Conservation (phyloP, 2,113 vertebrate species). For the Actenoides lindsayi region DNA sequence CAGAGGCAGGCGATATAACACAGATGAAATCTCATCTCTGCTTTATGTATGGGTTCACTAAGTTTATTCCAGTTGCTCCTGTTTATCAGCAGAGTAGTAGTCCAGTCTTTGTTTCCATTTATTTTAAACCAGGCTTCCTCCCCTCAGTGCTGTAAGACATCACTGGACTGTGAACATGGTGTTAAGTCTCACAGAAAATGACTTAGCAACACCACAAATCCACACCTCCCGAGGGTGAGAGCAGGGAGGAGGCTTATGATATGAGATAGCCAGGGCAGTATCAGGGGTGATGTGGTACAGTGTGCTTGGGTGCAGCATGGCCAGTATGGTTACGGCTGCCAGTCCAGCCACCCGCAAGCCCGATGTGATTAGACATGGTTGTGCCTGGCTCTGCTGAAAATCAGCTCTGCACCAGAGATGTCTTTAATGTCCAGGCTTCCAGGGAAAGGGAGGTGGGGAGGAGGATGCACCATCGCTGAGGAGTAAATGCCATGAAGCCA, state of each 20-base stretch:
- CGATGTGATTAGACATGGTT: accelerated
- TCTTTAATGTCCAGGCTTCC: no score
- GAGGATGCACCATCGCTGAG: no score
- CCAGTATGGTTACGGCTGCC: background rate
- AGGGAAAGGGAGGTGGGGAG: background rate
- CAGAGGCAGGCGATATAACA: background rate
- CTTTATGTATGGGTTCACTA: background rate
- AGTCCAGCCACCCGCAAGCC: background rate
- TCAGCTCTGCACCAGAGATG: background rate
- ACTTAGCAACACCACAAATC: background rate
- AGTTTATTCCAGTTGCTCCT: background rate
- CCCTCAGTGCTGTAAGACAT: background rate
- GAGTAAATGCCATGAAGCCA: background rate
- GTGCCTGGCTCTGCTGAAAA: background rate
- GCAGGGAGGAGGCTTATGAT: background rate
- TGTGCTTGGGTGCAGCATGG: background rate
- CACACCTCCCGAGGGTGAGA: background rate
- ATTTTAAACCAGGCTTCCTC: background rate
- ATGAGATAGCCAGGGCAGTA: accelerated
- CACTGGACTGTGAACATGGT: accelerated
- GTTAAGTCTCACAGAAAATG: background rate
- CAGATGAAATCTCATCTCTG: background rate
- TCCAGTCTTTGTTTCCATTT: background rate
- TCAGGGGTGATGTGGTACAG: no score
- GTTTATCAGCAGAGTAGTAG: background rate